Percentiles rank a stretch among this genome's conserved stretches.
Evolutionary conservation across 2,888 invertebrate genomes (phyloP).

Genomic region (Drosophila macrospina): DNA sequence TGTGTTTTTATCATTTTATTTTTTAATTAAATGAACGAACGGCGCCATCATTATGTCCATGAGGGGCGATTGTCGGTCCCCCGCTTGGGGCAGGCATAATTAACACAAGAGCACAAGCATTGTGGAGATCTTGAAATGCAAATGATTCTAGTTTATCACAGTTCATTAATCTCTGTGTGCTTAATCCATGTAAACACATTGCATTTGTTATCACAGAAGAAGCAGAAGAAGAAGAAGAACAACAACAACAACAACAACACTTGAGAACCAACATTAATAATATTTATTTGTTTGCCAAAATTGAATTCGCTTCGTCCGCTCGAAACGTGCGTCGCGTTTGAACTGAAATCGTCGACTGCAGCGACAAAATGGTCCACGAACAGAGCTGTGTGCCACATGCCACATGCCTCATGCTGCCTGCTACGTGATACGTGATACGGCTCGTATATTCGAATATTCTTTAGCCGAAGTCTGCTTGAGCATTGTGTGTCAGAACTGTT

Average conservation of each 20-base stretch:
- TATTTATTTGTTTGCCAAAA: slow-evolving; percentile 15
- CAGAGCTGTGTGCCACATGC: slow-evolving; percentile 10
- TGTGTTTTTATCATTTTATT: too few relatives aligned
- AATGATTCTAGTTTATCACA: slow-evolving; percentile 2
- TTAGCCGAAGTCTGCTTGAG: slow-evolving; percentile 3
- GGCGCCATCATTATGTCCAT: slow-evolving; percentile 20
- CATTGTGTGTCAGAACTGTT: slow-evolving; percentile 8
- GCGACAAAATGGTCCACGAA: slow-evolving; percentile 39
- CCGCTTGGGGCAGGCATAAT: background rate
- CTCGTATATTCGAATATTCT: background rate
- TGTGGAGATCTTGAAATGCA: background rate
- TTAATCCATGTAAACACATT: slow-evolving; percentile 21
- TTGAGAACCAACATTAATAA: slow-evolving; percentile 7
- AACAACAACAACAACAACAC: background rate
- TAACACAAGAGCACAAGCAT: slow-evolving; percentile 10
- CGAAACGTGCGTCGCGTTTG: slow-evolving; percentile 65
- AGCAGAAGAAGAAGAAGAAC: too few relatives aligned
- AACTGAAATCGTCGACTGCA: slow-evolving; percentile 67
- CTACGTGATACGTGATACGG: slow-evolving; percentile 4
- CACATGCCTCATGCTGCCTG: slow-evolving; percentile 2
- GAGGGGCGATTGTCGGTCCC: slow-evolving; percentile 6
- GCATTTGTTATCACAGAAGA: slow-evolving; percentile 5
- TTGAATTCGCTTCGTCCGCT: slow-evolving; percentile 42
- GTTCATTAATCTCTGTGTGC: slow-evolving; percentile 9
- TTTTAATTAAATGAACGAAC: slow-evolving; percentile 63